Evolutionary conservation across 2,888 invertebrate genomes (phyloP), one percentile per base, ranked within the genome.

Genomic region (Thymelicus lineola): DNA sequence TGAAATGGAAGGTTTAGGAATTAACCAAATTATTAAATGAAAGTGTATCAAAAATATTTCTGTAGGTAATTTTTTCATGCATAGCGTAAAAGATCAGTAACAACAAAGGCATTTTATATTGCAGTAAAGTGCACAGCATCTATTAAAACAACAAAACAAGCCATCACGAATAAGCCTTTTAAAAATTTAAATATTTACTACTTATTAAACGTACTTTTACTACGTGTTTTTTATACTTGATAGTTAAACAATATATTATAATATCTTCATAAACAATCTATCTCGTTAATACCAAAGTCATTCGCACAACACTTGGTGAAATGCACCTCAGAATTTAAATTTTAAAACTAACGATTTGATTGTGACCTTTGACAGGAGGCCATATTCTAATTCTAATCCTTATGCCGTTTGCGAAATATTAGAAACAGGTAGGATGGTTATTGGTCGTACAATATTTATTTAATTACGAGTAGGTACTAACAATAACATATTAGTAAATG

Each of bases 391-490:
- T 61, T 36, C 7, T 60, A 46, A 46, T 61, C 38, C 61, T 61
- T 38, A 61, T 45, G 17, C 61, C 46, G n/a, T 62, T 63, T 63
- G 63, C 63, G 63, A 63, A 63, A 63, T 63, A 50, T 50, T 36
- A 63, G 17, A 63, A 63, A 63, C 50, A 17, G 63, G 48, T 63
- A 63, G 36, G 36, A 61, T 46, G 61, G 45, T 42, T 7, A 42
- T 28, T 28, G 28, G 28, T 28, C 28, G 28, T 61, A 61, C 46
- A 61, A 61, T 61, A 46, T 61, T 61, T 61, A 61, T 61, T 61
- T 61, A 46, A 28, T 61, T 12, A 28, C 28, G 6, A 61, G 61
- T 61, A 46, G 46, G n/a, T n/a, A n/a, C n/a, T 28, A 61, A 61
- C 12, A 60, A 36, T 58, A 36, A 59, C 28, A 28, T 15, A 17